Percentiles rank a stretch among this genome's conserved stretches.
Conservation (phyloP, 2,888 invertebrate species). For the Cantharis rufa region DNA sequence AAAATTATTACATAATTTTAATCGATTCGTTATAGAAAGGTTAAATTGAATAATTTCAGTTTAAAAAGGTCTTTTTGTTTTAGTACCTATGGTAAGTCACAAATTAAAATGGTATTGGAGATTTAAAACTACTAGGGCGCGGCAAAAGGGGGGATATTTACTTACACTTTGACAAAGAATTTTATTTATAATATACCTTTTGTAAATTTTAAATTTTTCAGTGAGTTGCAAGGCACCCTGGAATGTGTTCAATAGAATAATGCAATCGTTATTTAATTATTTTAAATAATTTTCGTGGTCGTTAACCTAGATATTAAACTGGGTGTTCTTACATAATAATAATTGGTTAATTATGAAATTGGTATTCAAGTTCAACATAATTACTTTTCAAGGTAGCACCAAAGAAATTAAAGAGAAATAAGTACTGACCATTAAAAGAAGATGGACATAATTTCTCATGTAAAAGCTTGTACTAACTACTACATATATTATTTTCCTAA, state of each 20-base stretch:
- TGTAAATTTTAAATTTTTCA: background rate
- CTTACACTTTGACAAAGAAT: no score
- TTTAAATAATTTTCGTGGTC: background rate
- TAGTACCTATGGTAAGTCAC: no score
- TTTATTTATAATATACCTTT: no score
- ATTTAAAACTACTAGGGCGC: no score
- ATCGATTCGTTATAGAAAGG: background rate
- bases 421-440: background rate
- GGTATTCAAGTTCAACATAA: background rate
- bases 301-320: background rate
- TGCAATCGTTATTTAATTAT: background rate
- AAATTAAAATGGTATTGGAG: no score
- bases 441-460: background rate
- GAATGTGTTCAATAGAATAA: background rate
- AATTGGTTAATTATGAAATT: background rate
- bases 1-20: background rate
- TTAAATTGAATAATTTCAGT: background rate
- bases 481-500: constrained; percentile 16
- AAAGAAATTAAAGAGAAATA: background rate
- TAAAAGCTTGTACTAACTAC: background rate
- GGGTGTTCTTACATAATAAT: background rate
- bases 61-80: background rate
- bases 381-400: background rate
- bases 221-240: background rate
- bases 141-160: no score